These are phyloP conservation scores for Linnaemya tessellans DNA, from an alignment of 2,888 invertebrate genomes.

Conservation along the genomic window DNA sequence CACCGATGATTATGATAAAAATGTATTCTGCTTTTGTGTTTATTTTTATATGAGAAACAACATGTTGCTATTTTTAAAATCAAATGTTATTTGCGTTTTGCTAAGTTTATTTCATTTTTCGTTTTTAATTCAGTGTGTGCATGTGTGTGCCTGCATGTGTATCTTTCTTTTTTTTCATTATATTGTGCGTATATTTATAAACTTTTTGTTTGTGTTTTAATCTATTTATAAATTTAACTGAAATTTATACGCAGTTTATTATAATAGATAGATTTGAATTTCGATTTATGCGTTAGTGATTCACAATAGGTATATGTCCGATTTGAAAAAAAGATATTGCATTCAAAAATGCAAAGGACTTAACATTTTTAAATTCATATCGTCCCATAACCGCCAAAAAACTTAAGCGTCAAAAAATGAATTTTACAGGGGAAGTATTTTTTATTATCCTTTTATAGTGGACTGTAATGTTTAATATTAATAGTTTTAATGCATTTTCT, in stretches of 20 bases:
- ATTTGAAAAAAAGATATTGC: neutral
- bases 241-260: constrained; percentile 63
- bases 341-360: neutral
- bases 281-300: constrained; percentile 16
- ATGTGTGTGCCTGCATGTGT: constrained; percentile 43
- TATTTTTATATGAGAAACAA: constrained; percentile 57
- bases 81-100: constrained; percentile 69
- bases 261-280: constrained; percentile 31
- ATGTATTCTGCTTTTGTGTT: constrained; percentile 53
- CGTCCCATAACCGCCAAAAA: too few species aligned
- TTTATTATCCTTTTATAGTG: too few species aligned
- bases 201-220: constrained; percentile 46
- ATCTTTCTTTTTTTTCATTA: constrained; percentile 22
- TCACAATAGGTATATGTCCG: neutral
- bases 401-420: too few species aligned
- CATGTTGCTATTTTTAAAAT: constrained; percentile 64
- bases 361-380: too few species aligned
- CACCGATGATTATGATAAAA: constrained; percentile 47
- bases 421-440: too few species aligned
- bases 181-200: constrained; percentile 68
- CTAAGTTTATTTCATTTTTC: constrained; percentile 64
- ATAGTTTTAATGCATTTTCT: too few species aligned
- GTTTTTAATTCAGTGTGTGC: constrained; percentile 49
- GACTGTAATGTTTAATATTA: too few species aligned
- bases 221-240: constrained; percentile 59